Evolutionary conservation across 2,888 invertebrate genomes (phyloP), one percentile per base, ranked within the genome.

Genomic region (Andrena chrysosceles): DNA sequence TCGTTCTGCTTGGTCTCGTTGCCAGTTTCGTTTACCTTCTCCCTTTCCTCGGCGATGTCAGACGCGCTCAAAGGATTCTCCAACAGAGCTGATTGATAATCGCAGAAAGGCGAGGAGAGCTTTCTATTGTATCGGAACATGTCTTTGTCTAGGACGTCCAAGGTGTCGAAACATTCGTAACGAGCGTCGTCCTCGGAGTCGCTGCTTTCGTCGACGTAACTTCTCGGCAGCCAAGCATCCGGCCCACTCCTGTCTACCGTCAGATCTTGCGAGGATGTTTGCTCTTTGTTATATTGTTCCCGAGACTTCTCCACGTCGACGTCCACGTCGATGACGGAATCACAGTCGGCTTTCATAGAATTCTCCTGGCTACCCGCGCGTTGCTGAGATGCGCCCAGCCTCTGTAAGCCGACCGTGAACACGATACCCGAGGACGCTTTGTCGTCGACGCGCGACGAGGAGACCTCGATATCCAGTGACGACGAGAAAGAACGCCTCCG

Each of bases 331-430:
- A 69, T 48, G 4, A 23, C 48, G 66, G 80, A 23, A 33, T 62
- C 33, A 60, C 73, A 74, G 64, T 87, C 77, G 7, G 73, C 72
- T 8, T 84, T 80, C 80, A 20, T 69, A 52, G 83, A 83, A 42
- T 90, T 87, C n/a, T 77, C 68, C 1, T 23, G 29, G 0, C 33
- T 52, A 7, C 48, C 35, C 23, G 70, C 33, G 20, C 83, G 77
- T n/a, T 85, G 77, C 0, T 87, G 63, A 3, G 85, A 83, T 3
- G 90, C 86, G 54, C 91, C 87, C 10, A 91, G 83, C 31, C 87
- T 89, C 52, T 89, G 88, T n/a, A 89, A 86, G 33, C 93, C 93
- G 26, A 94, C 90, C 23, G 93, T 93, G 76, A 93, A 93, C 23
- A 93, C 89, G n/a, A 93, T 90, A 2, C 84, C 85, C 6, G 84